These are phyloP conservation scores for Nomada flava DNA, from an alignment of 2,888 invertebrate genomes.

Conservation along the genomic window DNA sequence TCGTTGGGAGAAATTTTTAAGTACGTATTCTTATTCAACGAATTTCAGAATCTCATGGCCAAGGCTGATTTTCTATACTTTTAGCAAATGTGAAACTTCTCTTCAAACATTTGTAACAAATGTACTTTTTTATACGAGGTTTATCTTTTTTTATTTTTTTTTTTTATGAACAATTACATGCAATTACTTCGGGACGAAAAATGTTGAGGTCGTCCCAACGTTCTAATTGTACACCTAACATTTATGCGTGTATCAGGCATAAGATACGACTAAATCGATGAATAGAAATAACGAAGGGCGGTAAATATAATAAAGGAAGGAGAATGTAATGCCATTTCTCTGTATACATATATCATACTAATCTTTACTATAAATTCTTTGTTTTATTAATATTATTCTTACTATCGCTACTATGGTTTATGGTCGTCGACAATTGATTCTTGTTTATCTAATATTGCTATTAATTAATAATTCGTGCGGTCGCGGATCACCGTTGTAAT, in stretches of 20 bases:
- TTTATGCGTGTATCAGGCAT: conserved; percentile 36
- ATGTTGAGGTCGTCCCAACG: conserved; percentile 27
- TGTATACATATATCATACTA: conserved; percentile 52
- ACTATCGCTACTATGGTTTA: conserved; percentile 26
- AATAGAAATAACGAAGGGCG: conserved; percentile 26
- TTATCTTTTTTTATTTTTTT: too few relatives aligned
- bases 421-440: conserved; percentile 46
- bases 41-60: conserved; percentile 28
- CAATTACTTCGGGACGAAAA: background rate
- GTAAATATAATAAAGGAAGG: conserved; percentile 18
- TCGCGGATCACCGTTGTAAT: conserved; percentile 55
- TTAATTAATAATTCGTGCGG: conserved; percentile 45
- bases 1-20: background rate
- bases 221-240: conserved; percentile 36
- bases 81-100: background rate
- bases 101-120: too few relatives aligned
- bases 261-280: conserved; percentile 36
- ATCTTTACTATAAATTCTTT: conserved; percentile 50
- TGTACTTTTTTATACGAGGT: background rate
- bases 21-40: too few relatives aligned
- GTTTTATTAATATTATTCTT: conserved; percentile 50
- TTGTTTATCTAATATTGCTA: conserved; percentile 53
- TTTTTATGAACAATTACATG: too few relatives aligned
- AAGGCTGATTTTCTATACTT: background rate
- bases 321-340: conserved; percentile 51